Conservation (phyloP, 2,888 invertebrate genomes). For the Omphaloscelis lunosa region DNA sequence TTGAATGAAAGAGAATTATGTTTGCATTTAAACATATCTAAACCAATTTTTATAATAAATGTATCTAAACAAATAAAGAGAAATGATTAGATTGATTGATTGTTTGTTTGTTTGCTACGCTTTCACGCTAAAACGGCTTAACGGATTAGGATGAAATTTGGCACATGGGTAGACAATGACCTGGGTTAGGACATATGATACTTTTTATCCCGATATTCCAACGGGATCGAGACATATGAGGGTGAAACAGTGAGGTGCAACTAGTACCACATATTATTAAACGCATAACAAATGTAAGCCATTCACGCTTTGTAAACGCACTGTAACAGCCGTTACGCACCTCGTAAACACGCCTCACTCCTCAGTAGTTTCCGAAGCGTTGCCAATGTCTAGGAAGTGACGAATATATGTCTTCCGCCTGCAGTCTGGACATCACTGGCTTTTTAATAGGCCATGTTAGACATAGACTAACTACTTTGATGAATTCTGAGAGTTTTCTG, state of each 20-base stretch:
- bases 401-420: slow-evolving; percentile 38
- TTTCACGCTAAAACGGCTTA: too few species aligned
- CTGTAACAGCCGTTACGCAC: slow-evolving; percentile 35
- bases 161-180: too few species aligned
- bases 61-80: too few species aligned
- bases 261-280: slow-evolving; percentile 17
- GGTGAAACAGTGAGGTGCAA: too few species aligned
- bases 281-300: slow-evolving; percentile 35
- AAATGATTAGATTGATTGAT: too few species aligned
- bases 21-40: not conserved
- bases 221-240: too few species aligned
- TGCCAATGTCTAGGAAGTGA: slow-evolving; percentile 53
- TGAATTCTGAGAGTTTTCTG: not conserved
- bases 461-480: slow-evolving; percentile 31
- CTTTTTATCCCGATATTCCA: too few species aligned
- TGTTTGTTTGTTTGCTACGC: too few species aligned
- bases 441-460: slow-evolving; percentile 17
- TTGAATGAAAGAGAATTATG: too few species aligned
- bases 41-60: too few species aligned
- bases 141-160: too few species aligned
- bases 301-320: slow-evolving; percentile 42
- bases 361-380: slow-evolving; percentile 44
- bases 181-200: too few species aligned
- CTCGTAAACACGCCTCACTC: slow-evolving; percentile 47
- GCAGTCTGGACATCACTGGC: slow-evolving; percentile 17